Conservation (phyloP, 2,113 vertebrate species). For the Phycodurus eques region DNA sequence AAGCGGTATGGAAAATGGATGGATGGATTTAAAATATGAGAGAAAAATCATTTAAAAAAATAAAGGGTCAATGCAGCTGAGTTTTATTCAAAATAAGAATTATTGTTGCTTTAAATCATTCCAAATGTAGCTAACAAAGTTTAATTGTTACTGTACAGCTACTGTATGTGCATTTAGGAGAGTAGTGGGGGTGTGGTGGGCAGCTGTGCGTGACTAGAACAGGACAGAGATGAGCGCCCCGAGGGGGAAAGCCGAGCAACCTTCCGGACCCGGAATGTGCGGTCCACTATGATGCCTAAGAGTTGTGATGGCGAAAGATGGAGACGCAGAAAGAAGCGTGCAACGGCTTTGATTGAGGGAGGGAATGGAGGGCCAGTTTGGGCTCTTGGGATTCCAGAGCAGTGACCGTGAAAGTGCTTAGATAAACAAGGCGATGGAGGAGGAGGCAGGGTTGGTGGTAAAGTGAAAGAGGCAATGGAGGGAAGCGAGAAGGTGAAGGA, state of each 20-base stretch:
- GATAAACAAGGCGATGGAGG: constrained; percentile 76
- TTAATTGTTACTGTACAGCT: constrained; percentile 9
- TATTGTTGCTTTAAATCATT: background rate
- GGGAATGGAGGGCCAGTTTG: constrained; percentile 63
- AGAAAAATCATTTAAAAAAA: background rate
- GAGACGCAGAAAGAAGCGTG: constrained; percentile 52
- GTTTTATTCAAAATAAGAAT: background rate
- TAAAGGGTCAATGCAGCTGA: too few species aligned
- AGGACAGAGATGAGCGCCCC: constrained; percentile 64
- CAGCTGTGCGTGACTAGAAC: constrained; percentile 71
- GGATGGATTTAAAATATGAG: too few species aligned
- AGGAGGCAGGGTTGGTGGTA: constrained; percentile 16
- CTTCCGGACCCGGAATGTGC: constrained; percentile 50
- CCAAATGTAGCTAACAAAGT: background rate
- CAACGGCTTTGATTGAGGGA: constrained; percentile 35
- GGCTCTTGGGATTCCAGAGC: constrained; percentile 78
- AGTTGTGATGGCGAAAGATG: constrained; percentile 74
- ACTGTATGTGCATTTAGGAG: constrained; percentile 11
- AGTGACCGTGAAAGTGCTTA: constrained; percentile 83
- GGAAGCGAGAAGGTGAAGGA: constrained; percentile 47
- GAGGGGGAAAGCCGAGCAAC: constrained; percentile 44
- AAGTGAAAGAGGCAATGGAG: constrained; percentile 37
- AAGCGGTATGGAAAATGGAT: too few species aligned
- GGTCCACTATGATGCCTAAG: constrained; percentile 66
- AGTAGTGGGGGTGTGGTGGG: constrained; percentile 16